Base-by-base conservation (phyloP, 2,888 invertebrate genomes). In the Limenitis camilla region DNA sequence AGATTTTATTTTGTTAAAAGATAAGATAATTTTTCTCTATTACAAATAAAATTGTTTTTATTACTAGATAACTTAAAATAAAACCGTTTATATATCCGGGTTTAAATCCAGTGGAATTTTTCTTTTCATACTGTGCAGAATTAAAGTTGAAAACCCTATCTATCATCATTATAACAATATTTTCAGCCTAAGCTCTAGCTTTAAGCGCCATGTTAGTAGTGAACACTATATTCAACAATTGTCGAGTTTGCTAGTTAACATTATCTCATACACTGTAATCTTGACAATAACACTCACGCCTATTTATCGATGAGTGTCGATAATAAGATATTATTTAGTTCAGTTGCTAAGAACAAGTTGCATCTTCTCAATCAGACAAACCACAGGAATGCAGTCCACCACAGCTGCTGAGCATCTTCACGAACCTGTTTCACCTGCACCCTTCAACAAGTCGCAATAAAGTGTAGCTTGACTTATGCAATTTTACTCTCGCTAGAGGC, bases 331-430 rank as follows among this genome's bases (percentile, higher is more conserved):
- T 19, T 43, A 45, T 45, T 30, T 29, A 27, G 28, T 43, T 33
- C 32, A 10, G 44, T 35, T 51, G 40, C 45, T 40, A 19, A 39
- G 33, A 29, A 28, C 40, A 30, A 50, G 33, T 35, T 50, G 50
- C 40, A 33, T 43, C 43, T 27, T 19, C 40, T 69, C 72, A 72
- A 80, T 80, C 79, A 72, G 68, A 66, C 55, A 58, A 48, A 59
- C 63, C 72, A 48, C 76, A 79, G 71, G 81, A 82, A 81, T 82
- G 79, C 54, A 57, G 67, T 60, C 61, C 60, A 63, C 63, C 66
- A 63, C 69, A 68, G 60, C 62, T 64, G 67, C 75, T 77, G 73
- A 75, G 75, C 77, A 77, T 82, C 81, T 79, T 71, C 68, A 53
- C 61, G 63, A 80, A 83, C 85, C 76, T 61, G 84, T 85, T 81